phyloP scores from a whole-genome alignment of 2,797 vertebrate genomes.

The Hozukius guyotensis region DNA sequence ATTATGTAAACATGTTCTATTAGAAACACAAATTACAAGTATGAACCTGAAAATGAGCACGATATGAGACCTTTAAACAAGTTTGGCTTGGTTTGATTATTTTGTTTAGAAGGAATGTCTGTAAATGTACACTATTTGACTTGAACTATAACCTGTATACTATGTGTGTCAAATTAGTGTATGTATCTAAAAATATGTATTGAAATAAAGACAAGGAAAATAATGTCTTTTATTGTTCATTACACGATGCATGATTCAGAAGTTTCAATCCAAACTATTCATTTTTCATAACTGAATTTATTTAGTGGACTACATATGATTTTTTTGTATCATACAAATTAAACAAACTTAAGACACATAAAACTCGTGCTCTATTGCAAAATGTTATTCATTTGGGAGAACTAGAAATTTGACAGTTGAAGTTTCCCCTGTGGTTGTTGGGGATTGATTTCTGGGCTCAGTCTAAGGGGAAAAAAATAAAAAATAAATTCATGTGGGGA shows the following conservation, averaged over 20 bases:
- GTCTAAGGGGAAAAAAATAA: background rate
- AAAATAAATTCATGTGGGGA: background rate
- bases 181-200: conserved; percentile 3
- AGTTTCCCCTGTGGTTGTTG: background rate
- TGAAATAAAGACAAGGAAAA: conserved; percentile 42
- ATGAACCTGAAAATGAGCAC: background rate
- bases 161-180: conserved; percentile 5
- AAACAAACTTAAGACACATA: background rate
- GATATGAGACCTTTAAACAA: background rate
- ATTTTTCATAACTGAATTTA: background rate
- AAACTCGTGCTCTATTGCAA: background rate
- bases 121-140: background rate
- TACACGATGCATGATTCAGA: background rate
- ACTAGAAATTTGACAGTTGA: background rate
- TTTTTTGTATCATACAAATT: background rate
- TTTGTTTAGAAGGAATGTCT: conserved; percentile 3
- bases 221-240: background rate
- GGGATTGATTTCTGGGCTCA: background rate
- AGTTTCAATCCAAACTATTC: background rate
- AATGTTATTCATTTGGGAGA: background rate
- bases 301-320: background rate
- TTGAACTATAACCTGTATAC: conserved; percentile 1
- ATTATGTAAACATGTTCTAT: too few relatives aligned
- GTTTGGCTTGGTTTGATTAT: background rate
- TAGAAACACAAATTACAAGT: too few relatives aligned